These are phyloP conservation scores for Morelia viridis DNA, from an alignment of 2,797 vertebrate species.

Conservation along the genomic window DNA sequence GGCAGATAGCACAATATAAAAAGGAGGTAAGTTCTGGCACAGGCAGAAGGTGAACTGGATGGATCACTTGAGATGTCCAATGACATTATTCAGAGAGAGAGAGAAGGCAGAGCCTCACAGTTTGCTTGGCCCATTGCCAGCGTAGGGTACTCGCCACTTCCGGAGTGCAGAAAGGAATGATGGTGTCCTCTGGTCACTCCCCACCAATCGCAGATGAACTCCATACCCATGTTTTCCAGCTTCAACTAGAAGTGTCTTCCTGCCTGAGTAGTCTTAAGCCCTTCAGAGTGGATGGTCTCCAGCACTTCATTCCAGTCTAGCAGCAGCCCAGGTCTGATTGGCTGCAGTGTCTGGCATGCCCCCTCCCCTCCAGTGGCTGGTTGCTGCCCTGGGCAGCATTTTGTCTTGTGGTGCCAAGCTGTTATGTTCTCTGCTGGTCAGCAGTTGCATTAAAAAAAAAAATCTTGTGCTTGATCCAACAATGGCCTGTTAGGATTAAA, in stretches of 20 bases:
- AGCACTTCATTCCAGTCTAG: background rate
- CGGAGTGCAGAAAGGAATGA: background rate
- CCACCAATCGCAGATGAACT: background rate
- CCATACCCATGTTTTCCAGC: background rate
- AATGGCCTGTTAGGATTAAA: background rate
- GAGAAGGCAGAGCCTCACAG: background rate
- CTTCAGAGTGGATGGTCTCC: background rate
- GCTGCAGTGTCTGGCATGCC: background rate
- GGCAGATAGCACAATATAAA: background rate
- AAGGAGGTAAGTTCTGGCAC: background rate
- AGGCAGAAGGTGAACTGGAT: rapidly evolving
- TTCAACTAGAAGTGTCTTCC: background rate
- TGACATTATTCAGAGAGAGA: constrained; percentile 7
- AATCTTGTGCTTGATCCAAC: background rate
- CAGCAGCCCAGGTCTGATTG: background rate
- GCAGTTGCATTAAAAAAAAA: background rate
- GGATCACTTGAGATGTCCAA: background rate
- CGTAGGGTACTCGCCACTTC: background rate
- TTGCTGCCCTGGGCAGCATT: background rate
- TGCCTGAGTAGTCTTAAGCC: background rate
- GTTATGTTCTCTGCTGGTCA: background rate
- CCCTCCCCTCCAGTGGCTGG: background rate
- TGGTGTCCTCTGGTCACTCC: background rate
- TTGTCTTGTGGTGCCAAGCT: background rate
- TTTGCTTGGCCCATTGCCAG: background rate